Evolutionary conservation across 2,113 vertebrate species (phyloP), one percentile per base, ranked within the genome.

Genomic region (Chaetops frenatus): DNA sequence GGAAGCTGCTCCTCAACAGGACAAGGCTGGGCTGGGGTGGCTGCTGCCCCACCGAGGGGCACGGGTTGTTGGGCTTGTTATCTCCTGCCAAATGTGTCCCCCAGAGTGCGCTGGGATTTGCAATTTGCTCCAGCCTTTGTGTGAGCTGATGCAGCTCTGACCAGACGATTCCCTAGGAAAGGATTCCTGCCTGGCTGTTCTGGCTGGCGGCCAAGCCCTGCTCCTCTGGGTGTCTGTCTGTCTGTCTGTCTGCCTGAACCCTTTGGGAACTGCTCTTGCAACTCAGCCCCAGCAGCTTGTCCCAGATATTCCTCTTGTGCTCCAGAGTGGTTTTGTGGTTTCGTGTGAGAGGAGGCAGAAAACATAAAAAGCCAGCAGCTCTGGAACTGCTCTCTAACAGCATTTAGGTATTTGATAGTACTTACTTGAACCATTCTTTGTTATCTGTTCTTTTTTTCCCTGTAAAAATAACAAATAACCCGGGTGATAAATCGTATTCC

Each of bases 141-240:
- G 45, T 4, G 60, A 86, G 54, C 72, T 28, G 58, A 7, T 51
- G 17, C 21, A 65, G 54, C 56, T 44, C 81, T 60, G 64, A 56
- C 0, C 65, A 40, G 48, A 28, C 7, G 11, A n/a, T 42, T 28
- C 35, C 12, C 31, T 2, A 12, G 45, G 67, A 69, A 21, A 29
- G 2, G 10, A 42, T 27, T 80, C 57, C 47, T 76, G 53, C 57
- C 10, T 0, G 44, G 33, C 70, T 0, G 0, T 11, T 31, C 40
- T 19, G 66, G 86, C 67, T 58, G 48, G 12, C 3, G 0, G 76
- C 61, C 80, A 29, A 38, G n/a, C 38, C 33, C 44, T 38, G 36
- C 53, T 82, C 53, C 81, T 73, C 81, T 35, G 73, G 42, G 25
- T 29, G 29, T 20, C 67, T 47, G 48, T 7, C 86, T 50, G 25